Evolutionary conservation across 1,140 invertebrate genomes (phyloP), one percentile per base, ranked within the genome.

Genomic region (Polypedilum pembai): DNA sequence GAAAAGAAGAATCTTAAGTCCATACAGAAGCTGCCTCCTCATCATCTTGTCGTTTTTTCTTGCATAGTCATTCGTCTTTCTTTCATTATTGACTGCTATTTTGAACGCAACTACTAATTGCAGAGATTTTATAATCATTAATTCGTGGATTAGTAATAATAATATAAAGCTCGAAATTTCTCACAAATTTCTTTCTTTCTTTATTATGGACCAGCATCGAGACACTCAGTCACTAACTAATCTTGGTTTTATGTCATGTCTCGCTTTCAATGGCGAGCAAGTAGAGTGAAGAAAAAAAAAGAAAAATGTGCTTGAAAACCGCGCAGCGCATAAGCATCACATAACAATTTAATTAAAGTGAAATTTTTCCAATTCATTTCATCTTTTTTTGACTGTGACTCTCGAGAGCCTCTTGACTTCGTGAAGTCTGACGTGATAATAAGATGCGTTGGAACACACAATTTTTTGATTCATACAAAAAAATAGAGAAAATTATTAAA

Each of bases 331-430:
- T n/a, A 56, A 56, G 45, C 45, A n/a, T 33, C 24, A 45, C 15
- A n/a, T 56, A n/a, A 56, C 45, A 56, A 56, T 56, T 56, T 56
- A 56, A 56, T 56, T 56, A 56, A 56, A 56, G 45, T n/a, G 45
- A 56, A 56, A 56, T 56, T 33, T 33, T 56, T 56, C 41, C 10
- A 12, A 56, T 56, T 33, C 24, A 33, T 33, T 33, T 33, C 24
- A 33, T 33, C 5, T 33, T 33, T 33, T 33, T 33, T 33, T 33
- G 1, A 3, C 5, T 33, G 24, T n/a, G n/a, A n/a, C n/a, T 56
- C 45, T 56, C 45, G n/a, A 56, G 45, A 56, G 45, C 2, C 45
- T 56, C 45, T 56, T 56, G n/a, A 56, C 45, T n/a, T 56, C 12
- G 45, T 56, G 45, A 56, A 56, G n/a, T n/a, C n/a, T 56, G 45